A percentile compares a stretch with the other conserved stretches of the same genome.
Evolutionary conservation across 2,888 invertebrate genomes (phyloP).

Genomic region (Gerris lacustris): DNA sequence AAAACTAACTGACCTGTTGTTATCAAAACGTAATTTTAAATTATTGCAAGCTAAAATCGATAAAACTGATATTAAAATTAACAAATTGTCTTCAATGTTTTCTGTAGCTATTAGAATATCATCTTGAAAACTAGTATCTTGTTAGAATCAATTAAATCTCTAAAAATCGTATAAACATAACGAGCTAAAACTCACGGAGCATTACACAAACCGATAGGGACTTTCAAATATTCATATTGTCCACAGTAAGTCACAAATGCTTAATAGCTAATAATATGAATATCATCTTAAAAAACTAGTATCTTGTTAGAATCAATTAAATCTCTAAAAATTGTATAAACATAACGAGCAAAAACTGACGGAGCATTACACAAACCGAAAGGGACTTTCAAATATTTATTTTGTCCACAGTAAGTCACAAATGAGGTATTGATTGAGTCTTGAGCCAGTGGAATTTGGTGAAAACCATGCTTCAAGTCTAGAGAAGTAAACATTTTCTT

Average conservation of each 20-base stretch:
- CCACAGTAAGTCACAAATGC: background rate
- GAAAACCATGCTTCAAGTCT: slow-evolving; percentile 14
- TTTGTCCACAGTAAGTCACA: background rate
- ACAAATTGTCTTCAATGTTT: slow-evolving; percentile 10
- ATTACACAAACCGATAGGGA: slow-evolving; percentile 14
- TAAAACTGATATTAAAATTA: slow-evolving; percentile 7
- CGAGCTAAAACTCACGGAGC: slow-evolving; percentile 8
- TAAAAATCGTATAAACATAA: slow-evolving; percentile 10
- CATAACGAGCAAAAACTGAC: slow-evolving; percentile 6
- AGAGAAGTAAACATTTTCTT: slow-evolving; percentile 7
- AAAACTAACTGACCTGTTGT: slow-evolving; percentile 4
- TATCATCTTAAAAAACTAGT: too few species aligned
- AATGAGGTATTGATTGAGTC: background rate
- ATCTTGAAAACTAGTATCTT: slow-evolving; percentile 1
- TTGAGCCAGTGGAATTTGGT: background rate
- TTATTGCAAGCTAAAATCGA: slow-evolving; percentile 18
- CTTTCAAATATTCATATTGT: slow-evolving; percentile 12
- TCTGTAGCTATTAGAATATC: slow-evolving; percentile 10
- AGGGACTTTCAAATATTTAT: slow-evolving; percentile 14
- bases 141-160: background rate
- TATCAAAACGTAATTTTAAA: slow-evolving; percentile 29
- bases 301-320: background rate
- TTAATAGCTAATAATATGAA: too few species aligned
- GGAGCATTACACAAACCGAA: slow-evolving; percentile 15
- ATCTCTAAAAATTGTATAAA: slow-evolving; percentile 8